Conservation (phyloP, 2,888 invertebrate genomes). For the Leucoma salicis region DNA sequence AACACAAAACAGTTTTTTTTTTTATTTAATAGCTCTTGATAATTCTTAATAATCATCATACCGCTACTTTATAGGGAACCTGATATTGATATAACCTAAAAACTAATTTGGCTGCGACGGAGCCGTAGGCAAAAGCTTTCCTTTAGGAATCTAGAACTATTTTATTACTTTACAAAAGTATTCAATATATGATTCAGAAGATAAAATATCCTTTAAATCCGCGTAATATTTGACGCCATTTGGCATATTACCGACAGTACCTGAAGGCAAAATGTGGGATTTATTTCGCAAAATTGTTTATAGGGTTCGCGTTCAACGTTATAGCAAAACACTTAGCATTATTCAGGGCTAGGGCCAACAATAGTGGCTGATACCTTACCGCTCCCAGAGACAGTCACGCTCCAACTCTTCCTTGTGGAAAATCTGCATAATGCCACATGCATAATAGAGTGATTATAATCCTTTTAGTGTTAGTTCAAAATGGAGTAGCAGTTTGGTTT, state of each 20-base stretch:
- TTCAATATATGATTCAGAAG: too few species aligned
- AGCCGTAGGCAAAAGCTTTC: too few species aligned
- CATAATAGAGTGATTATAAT: constrained; percentile 55
- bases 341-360: constrained; percentile 63
- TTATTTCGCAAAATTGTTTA: constrained; percentile 73
- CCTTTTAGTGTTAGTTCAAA: constrained; percentile 26
- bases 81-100: too few species aligned
- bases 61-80: too few species aligned
- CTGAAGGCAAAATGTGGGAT: constrained; percentile 49
- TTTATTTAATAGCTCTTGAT: too few species aligned
- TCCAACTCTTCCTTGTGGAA: constrained; percentile 53
- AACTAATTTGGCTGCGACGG: too few species aligned
- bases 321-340: constrained; percentile 65
- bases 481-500: constrained; percentile 6
- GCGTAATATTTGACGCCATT: too few species aligned
- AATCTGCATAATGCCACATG: constrained; percentile 55
- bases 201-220: too few species aligned
- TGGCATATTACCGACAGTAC: constrained; percentile 22
- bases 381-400: constrained; percentile 67
- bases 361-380: constrained; percentile 44
- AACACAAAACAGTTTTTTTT: too few species aligned
- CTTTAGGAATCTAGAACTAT: too few species aligned
- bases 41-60: too few species aligned
- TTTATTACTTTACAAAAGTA: too few species aligned
- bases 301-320: constrained; percentile 53